Conservation (phyloP, 2,797 vertebrate genomes). For the Falco peregrinus region DNA sequence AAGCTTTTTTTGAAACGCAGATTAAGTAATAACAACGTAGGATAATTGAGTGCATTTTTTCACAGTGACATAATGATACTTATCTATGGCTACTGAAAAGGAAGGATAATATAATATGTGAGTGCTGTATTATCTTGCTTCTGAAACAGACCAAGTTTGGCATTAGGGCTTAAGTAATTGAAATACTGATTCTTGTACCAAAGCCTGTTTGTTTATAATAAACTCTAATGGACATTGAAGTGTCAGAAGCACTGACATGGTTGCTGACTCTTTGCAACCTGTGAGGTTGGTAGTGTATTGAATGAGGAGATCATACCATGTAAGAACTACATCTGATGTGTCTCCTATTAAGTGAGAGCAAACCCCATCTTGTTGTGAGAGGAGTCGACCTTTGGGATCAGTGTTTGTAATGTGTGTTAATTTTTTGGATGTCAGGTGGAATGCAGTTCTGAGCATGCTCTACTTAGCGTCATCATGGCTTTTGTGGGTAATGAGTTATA, state of each 20-base stretch:
- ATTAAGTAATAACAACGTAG: conserved; percentile 72
- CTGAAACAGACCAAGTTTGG: conserved; percentile 65
- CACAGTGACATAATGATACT: conserved; percentile 71
- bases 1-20: conserved; percentile 69
- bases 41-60: conserved; percentile 74
- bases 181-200: background rate
- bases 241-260: background rate
- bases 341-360: background rate
- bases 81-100: conserved; percentile 68
- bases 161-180: conserved; percentile 55
- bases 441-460: background rate
- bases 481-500: background rate
- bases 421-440: conserved; percentile 48
- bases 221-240: conserved; percentile 47
- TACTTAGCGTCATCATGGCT: conserved; percentile 7
- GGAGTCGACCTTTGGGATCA: conserved; percentile 22
- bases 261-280: background rate
- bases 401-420: background rate
- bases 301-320: background rate
- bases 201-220: conserved; percentile 49
- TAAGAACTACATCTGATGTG: background rate
- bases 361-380: background rate
- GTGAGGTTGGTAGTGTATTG: background rate
- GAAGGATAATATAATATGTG: conserved; percentile 41
- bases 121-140: conserved; percentile 66